These are phyloP conservation scores for Syngnathoides biaculeatus DNA, from an alignment of 2,113 vertebrate species.

Conservation along the genomic window DNA sequence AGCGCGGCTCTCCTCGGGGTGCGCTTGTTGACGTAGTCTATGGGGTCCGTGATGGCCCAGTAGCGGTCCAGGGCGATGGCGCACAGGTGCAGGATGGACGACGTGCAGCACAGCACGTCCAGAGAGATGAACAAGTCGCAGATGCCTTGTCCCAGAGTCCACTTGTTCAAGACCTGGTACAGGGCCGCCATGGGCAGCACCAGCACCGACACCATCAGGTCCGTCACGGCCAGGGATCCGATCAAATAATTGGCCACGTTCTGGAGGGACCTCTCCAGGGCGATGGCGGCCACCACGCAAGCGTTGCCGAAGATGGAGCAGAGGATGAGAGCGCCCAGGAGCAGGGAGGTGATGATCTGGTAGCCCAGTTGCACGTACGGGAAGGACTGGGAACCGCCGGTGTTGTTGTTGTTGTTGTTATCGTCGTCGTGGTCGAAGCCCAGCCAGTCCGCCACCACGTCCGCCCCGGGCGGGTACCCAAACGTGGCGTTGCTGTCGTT, in stretches of 20 bases:
- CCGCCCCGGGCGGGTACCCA: slow-evolving; percentile 61
- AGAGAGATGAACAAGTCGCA: slow-evolving; percentile 96
- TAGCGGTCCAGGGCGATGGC: slow-evolving; percentile 97
- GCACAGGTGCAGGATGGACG: slow-evolving; percentile 96
- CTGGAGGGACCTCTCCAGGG: slow-evolving; percentile 92
- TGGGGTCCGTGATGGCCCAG: slow-evolving; percentile 97
- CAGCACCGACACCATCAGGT: slow-evolving; percentile 96
- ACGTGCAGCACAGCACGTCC: slow-evolving; percentile 97
- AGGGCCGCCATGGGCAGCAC: slow-evolving; percentile 96
- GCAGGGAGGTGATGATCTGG: slow-evolving; percentile 88
- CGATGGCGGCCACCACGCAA: slow-evolving; percentile 93
- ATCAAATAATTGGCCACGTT: slow-evolving; percentile 98
- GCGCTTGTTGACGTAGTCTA: slow-evolving; percentile 96
- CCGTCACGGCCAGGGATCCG: slow-evolving; percentile 93
- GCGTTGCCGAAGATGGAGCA: slow-evolving; percentile 92
- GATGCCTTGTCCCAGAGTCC: slow-evolving; percentile 92
- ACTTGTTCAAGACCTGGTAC: slow-evolving; percentile 96
- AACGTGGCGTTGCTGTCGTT: slow-evolving; percentile 79
- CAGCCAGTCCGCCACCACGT: slow-evolving; percentile 56
- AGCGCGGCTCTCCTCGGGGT: slow-evolving; percentile 88
- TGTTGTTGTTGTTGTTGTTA: slow-evolving; percentile 42
- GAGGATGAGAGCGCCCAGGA: slow-evolving; percentile 86
- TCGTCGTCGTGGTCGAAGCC: slow-evolving; percentile 53
- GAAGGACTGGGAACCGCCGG: slow-evolving; percentile 41
- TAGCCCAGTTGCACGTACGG: slow-evolving; percentile 82